These are phyloP conservation scores for Sminthurinus aureus DNA, from an alignment of 2,888 invertebrate species.

Conservation along the genomic window DNA sequence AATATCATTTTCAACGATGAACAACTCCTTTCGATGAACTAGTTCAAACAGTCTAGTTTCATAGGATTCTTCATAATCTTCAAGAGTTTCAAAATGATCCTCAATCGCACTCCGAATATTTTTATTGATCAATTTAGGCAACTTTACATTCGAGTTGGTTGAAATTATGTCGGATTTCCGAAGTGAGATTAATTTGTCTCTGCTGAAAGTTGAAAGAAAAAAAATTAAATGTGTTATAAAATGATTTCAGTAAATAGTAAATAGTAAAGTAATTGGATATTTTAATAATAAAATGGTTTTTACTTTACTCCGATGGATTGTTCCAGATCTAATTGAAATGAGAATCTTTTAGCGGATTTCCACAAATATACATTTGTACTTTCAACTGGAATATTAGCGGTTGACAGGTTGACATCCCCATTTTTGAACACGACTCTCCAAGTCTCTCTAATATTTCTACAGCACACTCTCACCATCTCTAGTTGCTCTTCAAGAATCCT, in stretches of 20 bases:
- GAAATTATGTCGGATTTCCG: not conserved
- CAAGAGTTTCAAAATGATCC: conserved; percentile 31
- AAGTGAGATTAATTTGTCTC: not conserved
- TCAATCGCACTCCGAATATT: not conserved
- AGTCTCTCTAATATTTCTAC: not conserved
- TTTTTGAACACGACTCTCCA: conserved; percentile 25
- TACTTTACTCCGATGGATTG: too few relatives aligned
- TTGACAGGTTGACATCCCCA: not conserved
- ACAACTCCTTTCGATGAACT: conserved; percentile 1
- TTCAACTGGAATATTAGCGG: not conserved
- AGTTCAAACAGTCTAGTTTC: conserved; percentile 9
- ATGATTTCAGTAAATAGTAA: too few relatives aligned
- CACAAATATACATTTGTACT: conserved; percentile 24
- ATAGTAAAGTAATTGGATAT: too few relatives aligned
- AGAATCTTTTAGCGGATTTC: conserved; percentile 33
- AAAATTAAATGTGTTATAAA: too few relatives aligned
- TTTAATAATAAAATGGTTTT: too few relatives aligned
- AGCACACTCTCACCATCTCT: not conserved
- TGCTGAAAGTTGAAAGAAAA: not conserved
- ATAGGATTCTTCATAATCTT: conserved; percentile 34
- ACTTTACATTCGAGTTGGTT: not conserved
- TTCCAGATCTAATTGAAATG: conserved; percentile 25
- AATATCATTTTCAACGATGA: conserved; percentile 30
- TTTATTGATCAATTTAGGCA: not conserved
- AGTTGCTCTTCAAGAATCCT: not conserved